A percentile compares a stretch with the other conserved stretches of the same genome.
Conservation (phyloP, 2,113 vertebrate genomes). For the Mormoops blainvillei region DNA sequence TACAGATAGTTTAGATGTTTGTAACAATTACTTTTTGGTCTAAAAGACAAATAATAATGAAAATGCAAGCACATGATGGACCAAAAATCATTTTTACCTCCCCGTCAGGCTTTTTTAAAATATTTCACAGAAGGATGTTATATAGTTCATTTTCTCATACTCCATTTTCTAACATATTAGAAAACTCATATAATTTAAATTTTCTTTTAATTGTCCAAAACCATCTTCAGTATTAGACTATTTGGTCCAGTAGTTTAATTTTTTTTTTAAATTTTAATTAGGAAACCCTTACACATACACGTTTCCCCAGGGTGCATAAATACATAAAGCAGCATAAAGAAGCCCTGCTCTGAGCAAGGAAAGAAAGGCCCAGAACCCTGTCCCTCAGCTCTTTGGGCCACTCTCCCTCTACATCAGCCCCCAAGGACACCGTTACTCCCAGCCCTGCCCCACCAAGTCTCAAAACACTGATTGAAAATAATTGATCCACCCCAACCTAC, state of each 20-base stretch:
- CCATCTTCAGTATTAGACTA: background rate
- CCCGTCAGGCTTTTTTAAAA: background rate
- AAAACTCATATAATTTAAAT: background rate
- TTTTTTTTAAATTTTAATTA: background rate
- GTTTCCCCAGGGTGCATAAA: background rate
- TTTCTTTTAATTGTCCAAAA: background rate
- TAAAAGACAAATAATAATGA: background rate
- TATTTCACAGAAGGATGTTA: background rate
- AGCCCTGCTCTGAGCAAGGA: background rate
- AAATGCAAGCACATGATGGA: background rate
- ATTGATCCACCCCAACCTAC: background rate
- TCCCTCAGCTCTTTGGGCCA: background rate
- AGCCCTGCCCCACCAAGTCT: fast-evolving
- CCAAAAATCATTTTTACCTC: background rate
- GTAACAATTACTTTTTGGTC: background rate
- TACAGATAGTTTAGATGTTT: background rate
- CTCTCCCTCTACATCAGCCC: background rate
- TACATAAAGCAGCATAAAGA: background rate
- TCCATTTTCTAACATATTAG: background rate
- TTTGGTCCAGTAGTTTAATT: background rate
- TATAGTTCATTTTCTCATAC: background rate
- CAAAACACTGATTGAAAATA: background rate
- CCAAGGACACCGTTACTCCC: no score
- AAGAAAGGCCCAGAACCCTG: background rate
- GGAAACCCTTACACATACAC: background rate